Base-by-base conservation (phyloP, 1,140 invertebrate species). In the Chlorops oryzae region DNA sequence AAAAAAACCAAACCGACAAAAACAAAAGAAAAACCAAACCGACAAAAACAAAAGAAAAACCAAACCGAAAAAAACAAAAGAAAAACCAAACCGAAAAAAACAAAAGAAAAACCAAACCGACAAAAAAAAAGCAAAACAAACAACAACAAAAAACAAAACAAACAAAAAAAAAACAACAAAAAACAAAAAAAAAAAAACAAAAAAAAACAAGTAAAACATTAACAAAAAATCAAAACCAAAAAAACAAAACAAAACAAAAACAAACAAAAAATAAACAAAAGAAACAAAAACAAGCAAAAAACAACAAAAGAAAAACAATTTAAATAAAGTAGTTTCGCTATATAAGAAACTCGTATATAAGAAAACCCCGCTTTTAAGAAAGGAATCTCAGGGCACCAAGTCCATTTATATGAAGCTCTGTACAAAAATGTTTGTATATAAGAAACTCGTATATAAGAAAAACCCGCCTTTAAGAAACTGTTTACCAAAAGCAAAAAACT, bases 251-350 rank as follows among this genome's bases (percentile, higher is more conserved):
- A 43, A 43, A 12, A 43, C 6, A 43, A 43, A 43, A 22, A 43
- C 7, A 1, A 23, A 24, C 17, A 43, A 23, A 15, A 24, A 2
- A 2, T 6, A 23, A 43, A 43, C 17, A 12, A 24, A 13, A 5
- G 17, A 5, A 23, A 22, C 22, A 25, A 5, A 5, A 9, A 24
- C 17, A 43, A 43, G 6, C 1, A 25, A 43, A 5, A 3, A 43
- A 24, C 22, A 24, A 43, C 21, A 25, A 43, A 43, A 43, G 25
- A 9, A 43, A 43, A 43, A 43, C n/a, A 43, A 24, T n/a, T 18
- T 15, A 5, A 37, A n/a, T 10, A 40, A 17, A 9, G 38, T 13
- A n/a, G n/a, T n/a, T n/a, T n/a, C n/a, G n/a, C n/a, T n/a, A n/a
- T n/a, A n/a, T n/a, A n/a, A n/a, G n/a, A n/a, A n/a, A n/a, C n/a